Evolutionary conservation across 2,888 invertebrate species (phyloP).

Genomic region (Scaptomyza polygonia): DNA sequence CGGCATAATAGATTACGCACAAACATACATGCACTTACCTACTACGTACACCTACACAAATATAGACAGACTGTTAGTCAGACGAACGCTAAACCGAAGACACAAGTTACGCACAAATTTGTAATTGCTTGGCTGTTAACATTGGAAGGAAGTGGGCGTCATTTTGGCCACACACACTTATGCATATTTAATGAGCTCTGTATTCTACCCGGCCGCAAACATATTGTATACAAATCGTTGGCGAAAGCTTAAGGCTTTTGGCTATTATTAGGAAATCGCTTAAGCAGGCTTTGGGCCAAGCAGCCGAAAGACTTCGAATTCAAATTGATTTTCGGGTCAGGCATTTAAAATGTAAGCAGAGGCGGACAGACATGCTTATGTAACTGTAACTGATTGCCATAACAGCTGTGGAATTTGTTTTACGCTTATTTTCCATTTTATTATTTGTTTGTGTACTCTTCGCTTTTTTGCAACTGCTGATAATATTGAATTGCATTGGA

Average conservation of each 20-base stretch:
- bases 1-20: conserved; percentile 77
- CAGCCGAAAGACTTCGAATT: conserved; percentile 26
- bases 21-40: conserved; percentile 2
- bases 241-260: conserved; percentile 50
- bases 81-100: conserved; percentile 4
- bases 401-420: conserved; percentile 7
- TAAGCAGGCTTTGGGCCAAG: conserved; percentile 36
- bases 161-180: conserved; percentile 30
- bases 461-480: conserved; percentile 14
- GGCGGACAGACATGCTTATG: conserved; percentile 10
- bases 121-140: conserved; percentile 76
- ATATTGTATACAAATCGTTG: conserved; percentile 60
- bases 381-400: conserved; percentile 28
- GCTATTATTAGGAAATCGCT: conserved; percentile 64
- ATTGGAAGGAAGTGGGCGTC: conserved; percentile 51
- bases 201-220: conserved; percentile 22
- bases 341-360: conserved; percentile 54
- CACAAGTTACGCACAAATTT: conserved; percentile 66
- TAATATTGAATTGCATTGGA: conserved; percentile 30
- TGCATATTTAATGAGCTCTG: conserved; percentile 70
- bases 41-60: conserved; percentile 4
- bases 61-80: conserved; percentile 2
- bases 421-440: not conserved
- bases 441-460: not conserved
- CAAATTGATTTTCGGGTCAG: conserved; percentile 54